Base-by-base conservation (phyloP, 2,888 invertebrate species). In the Mylabris sibirica region DNA sequence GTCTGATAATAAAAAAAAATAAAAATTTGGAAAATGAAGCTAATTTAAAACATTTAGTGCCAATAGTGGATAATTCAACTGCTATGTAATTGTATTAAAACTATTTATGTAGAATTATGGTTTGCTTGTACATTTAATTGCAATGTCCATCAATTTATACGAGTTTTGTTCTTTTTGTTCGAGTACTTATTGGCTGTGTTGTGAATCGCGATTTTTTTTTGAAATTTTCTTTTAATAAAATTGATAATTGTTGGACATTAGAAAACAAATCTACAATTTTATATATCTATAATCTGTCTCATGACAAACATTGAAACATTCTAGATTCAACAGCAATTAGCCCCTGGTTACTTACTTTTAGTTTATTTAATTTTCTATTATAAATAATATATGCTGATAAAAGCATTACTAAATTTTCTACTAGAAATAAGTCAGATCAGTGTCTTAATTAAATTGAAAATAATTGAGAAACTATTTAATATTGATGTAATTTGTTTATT, bases 31-130 rank as follows among this genome's bases (percentile, higher is more conserved):
- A 53, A 53, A 77, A 77, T 76, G 77, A 76, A 77, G 75, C 76
- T 76, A 75, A 63, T 78, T 79, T 78, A 75, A 77, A 74, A 77
- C 79, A 74, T 74, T 80, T 80, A 80, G 83, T 83, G 83, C 83
- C 83, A 83, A 83, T 80, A 77, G 81, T 79, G 80, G 78, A 76
- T 73, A 68, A 71, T 72, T 69, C 75, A 75, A 77, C 77, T 78
- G 77, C 73, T 72, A 72, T 75, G 66, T 76, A 76, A 76, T 75
- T 75, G 75, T 68, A 74, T 74, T 72, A 73, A 44, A 75, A 74
- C 75, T 75, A 68, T 72, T 75, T 63, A 66, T 67, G 63, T 63
- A 57, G 60, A 57, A 11, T 67, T 60, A 73, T 22, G 49, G 49
- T 53, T 75, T 71, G 72, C 73, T 75, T 64, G 17, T 53, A 65